Evolutionary conservation across 2,797 vertebrate species (phyloP).

Genomic region (Pangasius macronema): DNA sequence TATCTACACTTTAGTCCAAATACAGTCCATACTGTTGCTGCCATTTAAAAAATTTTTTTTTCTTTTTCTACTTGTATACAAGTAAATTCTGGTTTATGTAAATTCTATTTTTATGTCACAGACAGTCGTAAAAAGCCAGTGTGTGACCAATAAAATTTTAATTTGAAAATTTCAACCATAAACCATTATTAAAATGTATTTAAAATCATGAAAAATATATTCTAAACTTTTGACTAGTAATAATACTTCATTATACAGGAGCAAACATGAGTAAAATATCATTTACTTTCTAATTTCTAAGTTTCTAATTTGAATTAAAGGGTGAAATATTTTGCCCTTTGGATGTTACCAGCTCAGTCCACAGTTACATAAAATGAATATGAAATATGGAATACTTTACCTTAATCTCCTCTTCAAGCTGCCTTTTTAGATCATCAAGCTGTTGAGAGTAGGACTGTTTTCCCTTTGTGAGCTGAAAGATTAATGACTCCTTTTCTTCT

Average conservation of each 20-base stretch:
- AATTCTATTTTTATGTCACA: neutral
- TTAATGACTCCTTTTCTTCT: constrained; percentile 77
- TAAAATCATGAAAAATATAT: neutral
- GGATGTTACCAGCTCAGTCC: neutral
- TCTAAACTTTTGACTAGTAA: neutral
- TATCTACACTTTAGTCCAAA: neutral
- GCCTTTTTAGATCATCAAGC: constrained; percentile 78
- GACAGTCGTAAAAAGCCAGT: neutral
- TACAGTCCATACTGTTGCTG: neutral
- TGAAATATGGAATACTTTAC: constrained; percentile 50
- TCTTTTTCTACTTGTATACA: neutral
- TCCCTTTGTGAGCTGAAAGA: constrained; percentile 75
- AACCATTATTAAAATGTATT: neutral
- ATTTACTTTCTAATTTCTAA: no score
- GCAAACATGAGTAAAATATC: neutral
- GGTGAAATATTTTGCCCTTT: neutral
- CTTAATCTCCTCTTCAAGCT: constrained; percentile 79
- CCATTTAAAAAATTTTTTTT: neutral
- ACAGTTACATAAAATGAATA: neutral
- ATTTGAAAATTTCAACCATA: neutral
- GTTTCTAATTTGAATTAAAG: neutral
- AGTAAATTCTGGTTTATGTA: neutral
- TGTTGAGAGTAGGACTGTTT: constrained; percentile 77
- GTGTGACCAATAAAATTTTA: no score
- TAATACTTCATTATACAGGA: neutral